Conservation (phyloP, 2,888 invertebrate species). For the Epinotia demarniana region DNA sequence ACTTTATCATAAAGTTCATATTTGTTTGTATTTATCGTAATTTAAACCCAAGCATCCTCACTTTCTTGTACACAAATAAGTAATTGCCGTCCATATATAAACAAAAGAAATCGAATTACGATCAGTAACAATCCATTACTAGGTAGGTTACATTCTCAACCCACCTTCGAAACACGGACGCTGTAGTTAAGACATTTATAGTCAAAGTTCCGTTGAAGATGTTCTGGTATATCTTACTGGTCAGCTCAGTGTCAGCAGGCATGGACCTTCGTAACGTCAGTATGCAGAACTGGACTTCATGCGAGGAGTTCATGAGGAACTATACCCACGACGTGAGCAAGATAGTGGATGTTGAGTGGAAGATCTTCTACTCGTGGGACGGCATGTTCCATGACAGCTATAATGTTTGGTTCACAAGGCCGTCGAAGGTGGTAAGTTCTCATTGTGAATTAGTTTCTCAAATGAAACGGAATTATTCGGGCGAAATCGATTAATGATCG, state of each 20-base stretch:
- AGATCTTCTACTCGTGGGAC: constrained; percentile 69
- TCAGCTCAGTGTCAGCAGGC: constrained; percentile 2
- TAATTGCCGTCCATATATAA: constrained; percentile 5
- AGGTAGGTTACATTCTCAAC: background rate
- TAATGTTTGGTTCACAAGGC: constrained; percentile 59
- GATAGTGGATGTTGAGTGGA: constrained; percentile 66
- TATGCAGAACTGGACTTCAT: constrained; percentile 61
- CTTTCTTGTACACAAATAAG: background rate
- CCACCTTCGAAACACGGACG: background rate
- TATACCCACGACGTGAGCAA: constrained; percentile 54
- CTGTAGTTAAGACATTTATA: background rate
- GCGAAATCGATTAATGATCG: too few species aligned
- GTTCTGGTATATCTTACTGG: constrained; percentile 26
- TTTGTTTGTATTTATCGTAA: constrained; percentile 3
- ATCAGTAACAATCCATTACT: background rate
- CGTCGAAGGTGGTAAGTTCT: constrained; percentile 58
- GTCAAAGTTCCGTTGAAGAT: constrained; percentile 4
- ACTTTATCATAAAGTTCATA: background rate
- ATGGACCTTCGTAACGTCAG: constrained; percentile 16
- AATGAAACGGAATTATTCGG: too few species aligned
- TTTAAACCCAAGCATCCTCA: constrained; percentile 3
- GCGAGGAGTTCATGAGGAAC: constrained; percentile 63
- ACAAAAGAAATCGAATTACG: background rate
- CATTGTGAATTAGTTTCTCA: constrained; percentile 4
- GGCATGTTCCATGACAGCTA: constrained; percentile 55